A percentile compares a stretch with the other conserved stretches of the same genome.
Conservation (phyloP, 2,113 vertebrate genomes). For the Salvelinus alpinus region DNA sequence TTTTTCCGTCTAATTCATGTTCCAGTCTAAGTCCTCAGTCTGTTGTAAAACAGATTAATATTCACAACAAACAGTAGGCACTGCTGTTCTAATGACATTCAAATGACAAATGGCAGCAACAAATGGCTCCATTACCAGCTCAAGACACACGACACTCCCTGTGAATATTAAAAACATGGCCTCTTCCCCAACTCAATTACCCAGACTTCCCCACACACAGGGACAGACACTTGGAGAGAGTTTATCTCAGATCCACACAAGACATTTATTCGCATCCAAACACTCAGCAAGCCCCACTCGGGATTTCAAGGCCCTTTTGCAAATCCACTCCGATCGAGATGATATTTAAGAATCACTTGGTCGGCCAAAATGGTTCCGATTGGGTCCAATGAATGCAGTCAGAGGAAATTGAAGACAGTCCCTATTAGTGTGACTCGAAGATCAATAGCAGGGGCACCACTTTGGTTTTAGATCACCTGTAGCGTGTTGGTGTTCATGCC, state of each 20-base stretch:
- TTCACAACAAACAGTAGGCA: background rate
- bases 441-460: background rate
- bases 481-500: background rate
- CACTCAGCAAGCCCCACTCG: background rate
- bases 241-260: conserved; percentile 45
- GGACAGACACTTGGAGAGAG: conserved; percentile 3
- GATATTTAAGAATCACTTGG: background rate
- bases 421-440: background rate
- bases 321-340: no score
- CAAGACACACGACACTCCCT: no score
- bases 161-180: background rate
- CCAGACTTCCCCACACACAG: background rate
- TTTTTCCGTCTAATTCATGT: background rate
- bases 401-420: background rate
- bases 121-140: background rate
- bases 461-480: background rate
- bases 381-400: background rate
- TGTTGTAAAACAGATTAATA: background rate
- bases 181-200: background rate
- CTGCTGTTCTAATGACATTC: conserved; percentile 6
- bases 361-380: background rate
- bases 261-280: conserved; percentile 42
- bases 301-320: no score
- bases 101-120: background rate
- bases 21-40: background rate